Conservation (phyloP, 1,140 invertebrate genomes). For the Cotesia glomerata region DNA sequence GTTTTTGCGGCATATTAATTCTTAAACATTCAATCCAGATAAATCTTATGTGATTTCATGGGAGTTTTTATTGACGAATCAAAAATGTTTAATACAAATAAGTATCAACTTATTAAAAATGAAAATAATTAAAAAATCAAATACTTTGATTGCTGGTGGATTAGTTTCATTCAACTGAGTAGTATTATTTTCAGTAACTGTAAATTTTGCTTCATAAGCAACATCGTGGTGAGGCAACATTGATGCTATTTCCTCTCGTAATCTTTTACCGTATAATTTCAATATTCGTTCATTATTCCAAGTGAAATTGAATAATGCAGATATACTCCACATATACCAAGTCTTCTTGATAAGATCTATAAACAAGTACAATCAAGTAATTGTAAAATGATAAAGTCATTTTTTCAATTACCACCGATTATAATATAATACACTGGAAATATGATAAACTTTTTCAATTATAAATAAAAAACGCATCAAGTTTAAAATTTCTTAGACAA, state of each 20-base stretch:
- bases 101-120: not conserved
- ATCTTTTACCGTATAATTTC: conserved; percentile 50
- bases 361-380: not conserved
- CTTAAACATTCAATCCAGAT: not conserved
- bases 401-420: not conserved
- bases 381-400: not conserved
- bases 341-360: conserved; percentile 44
- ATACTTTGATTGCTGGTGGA: conserved; percentile 43
- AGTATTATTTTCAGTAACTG: conserved; percentile 33
- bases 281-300: conserved; percentile 42
- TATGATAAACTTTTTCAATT: too few species aligned
- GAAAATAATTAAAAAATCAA: not conserved
- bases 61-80: too few species aligned
- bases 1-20: too few species aligned
- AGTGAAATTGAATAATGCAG: conserved; percentile 46
- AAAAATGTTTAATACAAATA: too few species aligned
- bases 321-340: conserved; percentile 52
- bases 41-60: not conserved
- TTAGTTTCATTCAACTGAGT: conserved; percentile 31
- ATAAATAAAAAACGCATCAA: too few species aligned
- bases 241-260: conserved; percentile 52
- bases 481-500: too few species aligned
- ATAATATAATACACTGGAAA: too few species aligned
- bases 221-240: conserved; percentile 45
- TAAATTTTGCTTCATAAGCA: conserved; percentile 43